Percentiles rank a stretch among this genome's conserved stretches.
phyloP scores from a whole-genome alignment of 1,140 invertebrate species.

The Kradibia gibbosae region DNA sequence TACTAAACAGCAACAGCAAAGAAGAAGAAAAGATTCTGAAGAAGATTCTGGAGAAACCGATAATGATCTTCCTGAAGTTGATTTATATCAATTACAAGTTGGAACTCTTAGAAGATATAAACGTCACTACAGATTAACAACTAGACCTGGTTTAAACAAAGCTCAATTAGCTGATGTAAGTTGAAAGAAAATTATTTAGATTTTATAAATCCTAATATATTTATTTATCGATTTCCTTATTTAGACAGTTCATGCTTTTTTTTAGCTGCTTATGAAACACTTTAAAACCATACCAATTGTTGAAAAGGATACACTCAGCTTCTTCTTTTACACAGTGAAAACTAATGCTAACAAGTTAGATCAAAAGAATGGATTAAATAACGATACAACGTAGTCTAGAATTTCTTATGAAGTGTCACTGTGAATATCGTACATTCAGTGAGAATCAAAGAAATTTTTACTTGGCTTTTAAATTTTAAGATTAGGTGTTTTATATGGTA shows the following conservation, averaged over 20 bases:
- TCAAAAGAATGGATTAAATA: constrained; percentile 86
- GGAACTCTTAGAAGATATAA: constrained; percentile 95
- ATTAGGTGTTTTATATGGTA: constrained; percentile 60
- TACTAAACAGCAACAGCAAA: constrained; percentile 78
- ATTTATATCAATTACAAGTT: constrained; percentile 93
- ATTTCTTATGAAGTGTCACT: constrained; percentile 48
- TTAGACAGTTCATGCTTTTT: constrained; percentile 49
- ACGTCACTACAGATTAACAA: constrained; percentile 92
- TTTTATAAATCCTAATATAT: not conserved
- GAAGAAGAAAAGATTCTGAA: constrained; percentile 91
- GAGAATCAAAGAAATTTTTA: constrained; percentile 53
- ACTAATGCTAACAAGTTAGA: constrained; percentile 94
- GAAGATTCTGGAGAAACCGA: constrained; percentile 92
- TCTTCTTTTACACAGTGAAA: constrained; percentile 97
- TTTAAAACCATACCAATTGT: constrained; percentile 94
- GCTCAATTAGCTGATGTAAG: constrained; percentile 96
- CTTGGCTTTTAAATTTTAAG: constrained; percentile 60
- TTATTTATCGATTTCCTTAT: not conserved
- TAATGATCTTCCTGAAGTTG: constrained; percentile 91
- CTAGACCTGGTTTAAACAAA: constrained; percentile 92
- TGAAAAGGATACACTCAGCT: constrained; percentile 96
- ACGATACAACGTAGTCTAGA: constrained; percentile 73
- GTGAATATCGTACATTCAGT: constrained; percentile 52
- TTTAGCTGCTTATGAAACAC: constrained; percentile 92
- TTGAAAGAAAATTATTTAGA: not conserved